phyloP scores from a whole-genome alignment of 2,113 vertebrate genomes.

The Pomatorhinus ruficollis region DNA sequence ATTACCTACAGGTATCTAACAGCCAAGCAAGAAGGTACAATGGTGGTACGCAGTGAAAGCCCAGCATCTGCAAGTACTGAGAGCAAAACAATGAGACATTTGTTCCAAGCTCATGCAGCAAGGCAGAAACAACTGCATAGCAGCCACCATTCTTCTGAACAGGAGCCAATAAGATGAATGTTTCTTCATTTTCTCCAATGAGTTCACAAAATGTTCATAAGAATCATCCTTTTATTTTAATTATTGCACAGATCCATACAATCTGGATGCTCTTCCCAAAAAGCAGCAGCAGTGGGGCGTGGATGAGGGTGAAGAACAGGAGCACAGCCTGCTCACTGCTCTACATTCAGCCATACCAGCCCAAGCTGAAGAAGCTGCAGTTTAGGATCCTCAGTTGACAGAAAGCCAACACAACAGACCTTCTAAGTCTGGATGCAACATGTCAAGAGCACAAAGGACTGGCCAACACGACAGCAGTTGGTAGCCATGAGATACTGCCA shows the following conservation, averaged over 20 bases:
- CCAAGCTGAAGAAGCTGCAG: accelerated
- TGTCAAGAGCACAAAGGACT: background rate
- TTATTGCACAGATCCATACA: background rate
- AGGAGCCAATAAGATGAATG: background rate
- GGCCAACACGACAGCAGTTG: background rate
- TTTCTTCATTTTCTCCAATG: background rate
- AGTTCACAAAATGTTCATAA: background rate
- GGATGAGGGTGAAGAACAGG: background rate
- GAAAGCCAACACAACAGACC: background rate
- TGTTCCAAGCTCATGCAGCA: background rate
- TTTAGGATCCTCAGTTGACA: background rate
- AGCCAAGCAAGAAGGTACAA: background rate
- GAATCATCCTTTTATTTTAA: background rate
- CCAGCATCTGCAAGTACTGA: background rate
- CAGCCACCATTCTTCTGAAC: background rate
- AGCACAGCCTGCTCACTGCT: background rate
- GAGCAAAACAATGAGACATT: background rate
- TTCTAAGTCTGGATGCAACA: background rate
- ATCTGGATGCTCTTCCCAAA: background rate
- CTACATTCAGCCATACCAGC: background rate
- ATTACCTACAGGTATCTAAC: background rate
- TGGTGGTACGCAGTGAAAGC: background rate
- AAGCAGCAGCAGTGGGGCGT: background rate
- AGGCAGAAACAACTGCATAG: slow-evolving; percentile 12
- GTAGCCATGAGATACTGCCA: background rate